Percentiles rank a stretch among this genome's conserved stretches.
phyloP scores from a whole-genome alignment of 2,113 vertebrate genomes.

The Clarias macrocephalus region DNA sequence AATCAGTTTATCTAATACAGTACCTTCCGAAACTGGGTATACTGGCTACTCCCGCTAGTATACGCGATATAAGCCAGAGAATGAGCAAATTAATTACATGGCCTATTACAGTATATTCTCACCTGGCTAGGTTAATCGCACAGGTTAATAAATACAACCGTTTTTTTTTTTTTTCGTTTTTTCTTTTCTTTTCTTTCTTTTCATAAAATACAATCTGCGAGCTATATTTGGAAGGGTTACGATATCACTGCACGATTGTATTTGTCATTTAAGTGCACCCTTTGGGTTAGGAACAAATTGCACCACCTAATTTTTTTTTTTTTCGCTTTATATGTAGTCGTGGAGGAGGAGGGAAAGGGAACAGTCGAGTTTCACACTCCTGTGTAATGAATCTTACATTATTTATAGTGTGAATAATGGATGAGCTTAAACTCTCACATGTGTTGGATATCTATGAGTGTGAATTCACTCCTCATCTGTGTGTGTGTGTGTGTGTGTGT shows the following conservation, averaged over 20 bases:
- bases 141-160: conserved; percentile 73
- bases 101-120: conserved; percentile 33
- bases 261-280: conserved; percentile 72
- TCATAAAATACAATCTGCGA: conserved; percentile 63
- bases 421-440: conserved; percentile 66
- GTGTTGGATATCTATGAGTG: conserved; percentile 57
- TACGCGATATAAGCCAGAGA: conserved; percentile 19
- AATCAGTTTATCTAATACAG: too few relatives aligned
- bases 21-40: too few relatives aligned
- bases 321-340: conserved; percentile 67
- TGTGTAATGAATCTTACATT: conserved; percentile 77
- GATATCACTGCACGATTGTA: conserved; percentile 73
- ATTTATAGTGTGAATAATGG: conserved; percentile 78
- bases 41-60: too few relatives aligned
- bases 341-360: conserved; percentile 58
- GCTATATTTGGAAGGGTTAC: conserved; percentile 60
- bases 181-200: conserved; percentile 27
- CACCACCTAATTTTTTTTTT: conserved; percentile 70
- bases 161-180: conserved; percentile 58
- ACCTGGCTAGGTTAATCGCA: conserved; percentile 66
- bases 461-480: conserved; percentile 66
- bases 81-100: conserved; percentile 61
- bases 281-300: conserved; percentile 75
- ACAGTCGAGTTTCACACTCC: conserved; percentile 74
- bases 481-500: conserved; percentile 59